A percentile compares a stretch with the other conserved stretches of the same genome.
Evolutionary conservation across 2,888 invertebrate genomes (phyloP).

Genomic region (Thereva unica): DNA sequence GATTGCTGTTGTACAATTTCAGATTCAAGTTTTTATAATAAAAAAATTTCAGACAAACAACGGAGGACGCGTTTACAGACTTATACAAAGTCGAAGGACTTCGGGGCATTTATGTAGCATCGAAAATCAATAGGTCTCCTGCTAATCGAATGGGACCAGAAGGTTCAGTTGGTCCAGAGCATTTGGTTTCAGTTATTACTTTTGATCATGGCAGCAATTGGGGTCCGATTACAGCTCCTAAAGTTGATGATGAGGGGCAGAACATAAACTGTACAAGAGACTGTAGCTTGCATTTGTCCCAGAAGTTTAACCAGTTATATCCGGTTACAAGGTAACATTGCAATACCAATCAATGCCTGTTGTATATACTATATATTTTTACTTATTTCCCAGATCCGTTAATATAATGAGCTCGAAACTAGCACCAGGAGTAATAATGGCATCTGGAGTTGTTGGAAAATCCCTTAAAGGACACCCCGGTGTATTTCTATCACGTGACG

Average conservation of each 20-base stretch:
- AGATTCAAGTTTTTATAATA: neutral
- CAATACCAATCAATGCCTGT: neutral
- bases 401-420: constrained; percentile 85
- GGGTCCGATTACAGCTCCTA: constrained; percentile 75
- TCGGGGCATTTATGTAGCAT: constrained; percentile 87
- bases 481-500: constrained; percentile 80
- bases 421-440: constrained; percentile 86
- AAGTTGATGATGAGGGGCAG: constrained; percentile 69
- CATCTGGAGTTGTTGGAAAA: constrained; percentile 79
- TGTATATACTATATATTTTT: constrained; percentile 1
- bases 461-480: constrained; percentile 80
- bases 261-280: constrained; percentile 70
- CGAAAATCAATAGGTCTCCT: constrained; percentile 66
- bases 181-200: constrained; percentile 78
- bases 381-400: constrained; percentile 61
- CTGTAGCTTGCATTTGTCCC: constrained; percentile 86
- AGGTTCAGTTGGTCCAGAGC: constrained; percentile 69
- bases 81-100: constrained; percentile 86
- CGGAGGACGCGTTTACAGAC: constrained; percentile 83
- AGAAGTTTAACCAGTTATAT: constrained; percentile 81
- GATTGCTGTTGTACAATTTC: neutral
- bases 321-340: constrained; percentile 65
- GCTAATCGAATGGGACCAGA: constrained; percentile 47
- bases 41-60: constrained; percentile 66
- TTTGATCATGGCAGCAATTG: constrained; percentile 87